These are phyloP conservation scores for Melanerpes aurifrons DNA, from an alignment of 2,113 vertebrate species.

Conservation along the genomic window DNA sequence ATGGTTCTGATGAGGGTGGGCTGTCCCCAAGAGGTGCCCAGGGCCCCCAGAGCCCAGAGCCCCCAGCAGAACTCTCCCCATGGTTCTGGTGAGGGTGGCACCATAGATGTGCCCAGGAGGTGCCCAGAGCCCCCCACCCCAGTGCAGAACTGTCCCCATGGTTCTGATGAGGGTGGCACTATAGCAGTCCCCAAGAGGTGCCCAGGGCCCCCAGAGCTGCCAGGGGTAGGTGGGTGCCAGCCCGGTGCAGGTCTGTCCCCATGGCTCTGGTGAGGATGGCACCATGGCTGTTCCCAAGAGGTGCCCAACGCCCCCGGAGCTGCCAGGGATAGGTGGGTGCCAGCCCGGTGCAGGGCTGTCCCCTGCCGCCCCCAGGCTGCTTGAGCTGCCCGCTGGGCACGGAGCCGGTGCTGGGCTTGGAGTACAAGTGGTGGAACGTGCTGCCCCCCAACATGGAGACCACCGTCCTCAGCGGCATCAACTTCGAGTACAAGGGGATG, in stretches of 20 bases:
- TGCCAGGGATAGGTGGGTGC: not conserved
- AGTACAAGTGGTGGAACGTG: constrained; percentile 98
- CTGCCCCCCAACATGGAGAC: constrained; percentile 93
- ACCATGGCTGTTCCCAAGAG: no score
- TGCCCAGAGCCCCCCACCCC: no score
- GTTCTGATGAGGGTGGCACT: no score
- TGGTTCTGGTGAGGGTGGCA: no score
- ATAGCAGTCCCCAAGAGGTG: no score
- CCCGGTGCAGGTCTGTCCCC: not conserved
- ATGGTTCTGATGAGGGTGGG: not conserved
- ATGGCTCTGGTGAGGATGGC: not conserved
- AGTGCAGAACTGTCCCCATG: no score
- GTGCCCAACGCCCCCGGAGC: not conserved
- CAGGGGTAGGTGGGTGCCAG: not conserved
- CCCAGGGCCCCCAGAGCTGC: not conserved
- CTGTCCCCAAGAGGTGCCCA: not conserved
- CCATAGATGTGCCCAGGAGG: no score
- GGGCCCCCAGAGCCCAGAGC: no score
- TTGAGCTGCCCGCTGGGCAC: constrained; percentile 86
- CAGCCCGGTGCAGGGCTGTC: not conserved
- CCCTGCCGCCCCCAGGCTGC: constrained; percentile 78
- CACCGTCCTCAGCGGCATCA: constrained; percentile 79
- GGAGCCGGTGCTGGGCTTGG: constrained; percentile 85
- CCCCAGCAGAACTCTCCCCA: no score
- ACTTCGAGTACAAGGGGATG: constrained; percentile 81